Evolutionary conservation across 2,888 invertebrate genomes (phyloP).

Genomic region (Iselma pallidipennis): DNA sequence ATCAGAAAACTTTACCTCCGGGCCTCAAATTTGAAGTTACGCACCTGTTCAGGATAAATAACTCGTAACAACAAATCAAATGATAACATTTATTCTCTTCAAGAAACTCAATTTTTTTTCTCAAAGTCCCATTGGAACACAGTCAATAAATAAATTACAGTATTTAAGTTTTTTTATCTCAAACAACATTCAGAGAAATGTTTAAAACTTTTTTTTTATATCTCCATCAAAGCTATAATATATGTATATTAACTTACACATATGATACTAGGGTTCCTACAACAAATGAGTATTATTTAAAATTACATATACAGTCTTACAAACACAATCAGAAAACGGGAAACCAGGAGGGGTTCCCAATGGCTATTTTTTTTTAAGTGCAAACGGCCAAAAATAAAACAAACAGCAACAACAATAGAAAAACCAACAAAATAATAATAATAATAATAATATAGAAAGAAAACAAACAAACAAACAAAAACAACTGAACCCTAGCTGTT

Average conservation of each 20-base stretch:
- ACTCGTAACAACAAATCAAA: no score
- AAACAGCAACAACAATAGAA: constrained; percentile 9
- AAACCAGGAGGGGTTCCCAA: constrained; percentile 7
- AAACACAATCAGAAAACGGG: constrained; percentile 33
- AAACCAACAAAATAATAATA: constrained; percentile 6
- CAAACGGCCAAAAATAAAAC: constrained; percentile 33
- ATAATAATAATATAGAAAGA: neutral
- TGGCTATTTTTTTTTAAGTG: constrained; percentile 35
- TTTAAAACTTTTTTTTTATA: constrained; percentile 9
- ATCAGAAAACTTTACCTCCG: no score
- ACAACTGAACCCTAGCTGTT: constrained; percentile 25
- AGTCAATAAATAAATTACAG: constrained; percentile 25
- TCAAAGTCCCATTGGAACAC: constrained; percentile 24
- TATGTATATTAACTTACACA: constrained; percentile 6
- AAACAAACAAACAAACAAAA: constrained; percentile 11
- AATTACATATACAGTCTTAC: constrained; percentile 43
- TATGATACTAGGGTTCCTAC: constrained; percentile 34
- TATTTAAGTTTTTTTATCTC: neutral
- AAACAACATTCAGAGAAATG: constrained; percentile 20
- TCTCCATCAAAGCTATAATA: constrained; percentile 7
- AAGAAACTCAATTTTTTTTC: constrained; percentile 31
- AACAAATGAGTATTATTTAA: constrained; percentile 45
- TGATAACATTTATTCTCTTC: constrained; percentile 23
- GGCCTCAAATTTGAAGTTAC: no score
- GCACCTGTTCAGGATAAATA: no score